Conservation (phyloP, 37 sponge, comb jelly and placozoan genomes). For the Petrosia ficiformis region DNA sequence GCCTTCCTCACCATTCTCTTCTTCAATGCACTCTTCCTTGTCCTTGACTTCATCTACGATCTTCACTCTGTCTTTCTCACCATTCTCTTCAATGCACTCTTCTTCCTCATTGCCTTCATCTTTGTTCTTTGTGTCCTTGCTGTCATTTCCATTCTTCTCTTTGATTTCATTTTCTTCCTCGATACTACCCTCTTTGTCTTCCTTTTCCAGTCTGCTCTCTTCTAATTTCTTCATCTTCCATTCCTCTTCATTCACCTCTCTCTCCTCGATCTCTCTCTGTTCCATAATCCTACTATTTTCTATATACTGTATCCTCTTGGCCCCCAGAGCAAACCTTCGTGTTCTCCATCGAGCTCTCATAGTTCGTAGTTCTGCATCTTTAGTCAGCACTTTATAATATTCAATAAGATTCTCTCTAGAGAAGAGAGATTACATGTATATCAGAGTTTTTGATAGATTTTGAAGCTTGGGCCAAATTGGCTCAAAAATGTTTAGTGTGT, state of each 20-base stretch:
- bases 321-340: constrained; percentile 20
- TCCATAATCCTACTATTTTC: not conserved
- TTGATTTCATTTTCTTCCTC: not conserved
- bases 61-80: constrained; percentile 5
- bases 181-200: not conserved
- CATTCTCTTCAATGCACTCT: not conserved
- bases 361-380: constrained; percentile 47
- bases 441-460: too few relatives aligned
- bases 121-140: not conserved
- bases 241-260: not conserved
- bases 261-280: not conserved
- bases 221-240: not conserved
- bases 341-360: constrained; percentile 58
- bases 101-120: constrained; percentile 2
- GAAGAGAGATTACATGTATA: not conserved
- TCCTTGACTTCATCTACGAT: not conserved
- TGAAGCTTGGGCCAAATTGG: too few relatives aligned
- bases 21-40: too few relatives aligned
- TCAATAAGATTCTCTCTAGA: constrained; percentile 50
- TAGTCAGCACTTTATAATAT: constrained; percentile 50
- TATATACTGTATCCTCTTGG: constrained; percentile 18
- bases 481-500: too few relatives aligned
- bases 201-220: not conserved
- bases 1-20: too few relatives aligned
- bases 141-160: not conserved